Conservation (phyloP, 2,113 vertebrate species). For the Eptesicus fuscus region DNA sequence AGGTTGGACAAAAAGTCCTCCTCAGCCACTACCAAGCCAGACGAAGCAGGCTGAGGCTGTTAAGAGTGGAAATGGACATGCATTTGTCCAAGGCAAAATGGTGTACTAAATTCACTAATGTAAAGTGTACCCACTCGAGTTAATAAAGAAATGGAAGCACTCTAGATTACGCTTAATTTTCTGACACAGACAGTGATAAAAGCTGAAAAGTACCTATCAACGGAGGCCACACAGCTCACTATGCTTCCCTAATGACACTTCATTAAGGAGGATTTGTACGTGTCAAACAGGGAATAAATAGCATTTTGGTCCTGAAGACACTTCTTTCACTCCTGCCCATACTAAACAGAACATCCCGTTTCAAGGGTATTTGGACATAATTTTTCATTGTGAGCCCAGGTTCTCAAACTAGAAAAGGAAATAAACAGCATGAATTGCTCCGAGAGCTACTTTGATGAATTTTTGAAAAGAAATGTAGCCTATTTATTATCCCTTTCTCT, state of each 20-base stretch:
- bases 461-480: conserved; percentile 30
- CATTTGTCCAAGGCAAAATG: conserved; percentile 19
- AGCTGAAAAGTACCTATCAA: conserved; percentile 22
- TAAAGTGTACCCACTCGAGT: background rate
- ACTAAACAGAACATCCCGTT: conserved; percentile 59
- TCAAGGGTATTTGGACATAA: background rate
- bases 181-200: conserved; percentile 61
- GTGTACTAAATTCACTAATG: background rate
- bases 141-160: conserved; percentile 52
- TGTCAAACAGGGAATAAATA: conserved; percentile 69
- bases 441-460: conserved; percentile 2
- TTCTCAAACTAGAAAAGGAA: conserved; percentile 8
- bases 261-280: conserved; percentile 66
- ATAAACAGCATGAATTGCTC: background rate
- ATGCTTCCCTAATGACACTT: conserved; percentile 65
- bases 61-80: background rate
- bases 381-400: background rate
- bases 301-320: conserved; percentile 59
- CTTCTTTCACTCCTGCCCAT: conserved; percentile 58
- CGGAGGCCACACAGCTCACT: conserved; percentile 49
- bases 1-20: background rate
- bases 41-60: background rate
- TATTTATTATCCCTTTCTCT: conserved; percentile 22
- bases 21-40: background rate
- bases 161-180: conserved; percentile 62